These are phyloP conservation scores for Willisornis vidua DNA, from an alignment of 2,113 vertebrate species.

Conservation along the genomic window DNA sequence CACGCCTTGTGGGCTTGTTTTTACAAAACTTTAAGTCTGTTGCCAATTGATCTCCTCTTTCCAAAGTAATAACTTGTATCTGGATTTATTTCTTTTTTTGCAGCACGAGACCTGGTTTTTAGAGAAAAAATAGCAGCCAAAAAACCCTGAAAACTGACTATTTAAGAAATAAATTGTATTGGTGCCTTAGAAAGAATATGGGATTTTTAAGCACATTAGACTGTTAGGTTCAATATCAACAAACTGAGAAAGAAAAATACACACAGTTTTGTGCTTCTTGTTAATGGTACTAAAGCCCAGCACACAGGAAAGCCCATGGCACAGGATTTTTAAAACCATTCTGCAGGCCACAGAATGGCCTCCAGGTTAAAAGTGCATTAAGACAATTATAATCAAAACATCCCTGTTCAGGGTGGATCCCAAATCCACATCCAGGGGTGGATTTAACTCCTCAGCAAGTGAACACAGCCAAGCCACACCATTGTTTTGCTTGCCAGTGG, in stretches of 20 bases:
- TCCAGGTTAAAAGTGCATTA: slow-evolving; percentile 15
- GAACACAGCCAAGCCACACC: neutral
- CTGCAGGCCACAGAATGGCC: neutral
- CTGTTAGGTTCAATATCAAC: neutral
- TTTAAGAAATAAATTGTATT: neutral
- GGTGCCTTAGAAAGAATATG: neutral
- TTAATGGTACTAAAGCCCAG: neutral
- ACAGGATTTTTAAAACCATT: neutral
- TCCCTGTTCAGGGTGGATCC: neutral
- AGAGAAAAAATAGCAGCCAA: neutral
- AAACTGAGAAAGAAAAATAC: neutral
- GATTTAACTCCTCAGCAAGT: neutral
- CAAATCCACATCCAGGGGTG: neutral
- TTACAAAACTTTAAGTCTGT: neutral
- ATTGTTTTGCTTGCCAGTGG: neutral
- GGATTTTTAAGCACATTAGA: neutral
- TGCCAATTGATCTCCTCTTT: neutral
- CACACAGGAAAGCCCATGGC: neutral
- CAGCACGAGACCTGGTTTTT: neutral
- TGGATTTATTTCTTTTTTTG: neutral
- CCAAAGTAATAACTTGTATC: neutral
- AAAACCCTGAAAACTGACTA: neutral
- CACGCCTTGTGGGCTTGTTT: neutral
- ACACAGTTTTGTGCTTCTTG: neutral
- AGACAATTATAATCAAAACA: neutral